These are phyloP conservation scores for Zaprionus ghesquierei DNA, from an alignment of 1,140 invertebrate species.

Conservation along the genomic window DNA sequence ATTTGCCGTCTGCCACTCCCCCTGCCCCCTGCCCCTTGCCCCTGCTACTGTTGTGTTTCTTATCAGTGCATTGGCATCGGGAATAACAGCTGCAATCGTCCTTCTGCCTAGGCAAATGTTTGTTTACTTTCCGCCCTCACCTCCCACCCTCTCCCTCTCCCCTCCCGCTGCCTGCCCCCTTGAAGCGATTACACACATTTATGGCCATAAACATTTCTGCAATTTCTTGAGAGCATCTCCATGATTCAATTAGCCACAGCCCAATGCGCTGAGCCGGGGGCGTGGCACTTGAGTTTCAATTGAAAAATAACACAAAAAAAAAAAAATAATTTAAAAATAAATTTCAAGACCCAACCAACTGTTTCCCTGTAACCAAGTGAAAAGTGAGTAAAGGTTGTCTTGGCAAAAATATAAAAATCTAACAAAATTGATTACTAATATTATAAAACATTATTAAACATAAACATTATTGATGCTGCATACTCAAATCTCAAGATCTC, in stretches of 20 bases:
- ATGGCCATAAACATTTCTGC: constrained; percentile 48
- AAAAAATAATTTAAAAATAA: not conserved
- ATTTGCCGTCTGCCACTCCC: not conserved
- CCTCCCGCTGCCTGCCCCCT: not conserved
- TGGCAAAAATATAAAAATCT: not conserved
- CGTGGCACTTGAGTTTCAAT: constrained; percentile 13
- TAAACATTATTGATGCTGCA: no score
- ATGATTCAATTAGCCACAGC: constrained; percentile 74
- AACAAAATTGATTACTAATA: no score
- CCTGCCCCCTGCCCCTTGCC: not conserved
- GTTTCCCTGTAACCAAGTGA: not conserved
- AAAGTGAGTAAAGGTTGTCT: no score
- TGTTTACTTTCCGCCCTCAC: constrained; percentile 22
- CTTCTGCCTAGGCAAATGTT: constrained; percentile 58
- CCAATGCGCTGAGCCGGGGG: constrained; percentile 50
- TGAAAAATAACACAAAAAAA: constrained; percentile 5
- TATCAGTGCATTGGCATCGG: constrained; percentile 63
- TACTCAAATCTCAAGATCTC: not conserved
- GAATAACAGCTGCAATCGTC: constrained; percentile 37
- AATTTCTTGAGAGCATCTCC: constrained; percentile 45
- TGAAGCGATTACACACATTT: constrained; percentile 64
- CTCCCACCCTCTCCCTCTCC: not conserved
- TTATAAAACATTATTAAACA: no score
- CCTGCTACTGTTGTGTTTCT: constrained; percentile 20
- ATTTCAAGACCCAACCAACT: no score